Evolutionary conservation across 2,797 vertebrate genomes (phyloP).

Genomic region (Thunnus albacares): DNA sequence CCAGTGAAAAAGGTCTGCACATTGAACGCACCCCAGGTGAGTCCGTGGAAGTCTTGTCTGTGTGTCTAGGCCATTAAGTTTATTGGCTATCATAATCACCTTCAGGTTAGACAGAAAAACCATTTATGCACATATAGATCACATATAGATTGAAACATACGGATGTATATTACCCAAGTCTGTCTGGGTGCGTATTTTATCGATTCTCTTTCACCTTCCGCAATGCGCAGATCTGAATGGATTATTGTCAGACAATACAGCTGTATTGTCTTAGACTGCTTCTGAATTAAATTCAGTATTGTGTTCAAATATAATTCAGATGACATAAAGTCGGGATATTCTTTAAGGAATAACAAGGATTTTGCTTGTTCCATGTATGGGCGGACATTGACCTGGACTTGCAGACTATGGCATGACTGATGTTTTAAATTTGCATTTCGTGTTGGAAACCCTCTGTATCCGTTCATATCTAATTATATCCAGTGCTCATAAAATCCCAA

Average conservation of each 20-base stretch:
- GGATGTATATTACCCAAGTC: neutral
- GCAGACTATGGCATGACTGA: neutral
- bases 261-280: neutral
- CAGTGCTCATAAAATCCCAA: neutral
- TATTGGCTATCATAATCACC: neutral
- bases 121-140: neutral
- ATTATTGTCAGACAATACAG: neutral
- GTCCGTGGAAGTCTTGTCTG: too few species aligned
- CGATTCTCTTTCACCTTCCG: conserved; percentile 27
- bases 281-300: neutral
- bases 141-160: too few species aligned
- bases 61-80: neutral
- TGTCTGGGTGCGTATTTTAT: neutral
- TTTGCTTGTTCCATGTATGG: conserved; percentile 4
- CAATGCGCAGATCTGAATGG: neutral
- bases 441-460: neutral
- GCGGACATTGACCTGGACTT: conserved; percentile 41
- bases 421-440: neutral
- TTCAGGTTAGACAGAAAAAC: neutral
- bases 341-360: neutral
- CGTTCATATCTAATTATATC: neutral
- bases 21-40: neutral
- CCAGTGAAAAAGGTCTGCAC: neutral
- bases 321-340: neutral
- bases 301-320: neutral